These are phyloP conservation scores for Coreoperca whiteheadi DNA, from an alignment of 2,113 vertebrate species.

Conservation along the genomic window DNA sequence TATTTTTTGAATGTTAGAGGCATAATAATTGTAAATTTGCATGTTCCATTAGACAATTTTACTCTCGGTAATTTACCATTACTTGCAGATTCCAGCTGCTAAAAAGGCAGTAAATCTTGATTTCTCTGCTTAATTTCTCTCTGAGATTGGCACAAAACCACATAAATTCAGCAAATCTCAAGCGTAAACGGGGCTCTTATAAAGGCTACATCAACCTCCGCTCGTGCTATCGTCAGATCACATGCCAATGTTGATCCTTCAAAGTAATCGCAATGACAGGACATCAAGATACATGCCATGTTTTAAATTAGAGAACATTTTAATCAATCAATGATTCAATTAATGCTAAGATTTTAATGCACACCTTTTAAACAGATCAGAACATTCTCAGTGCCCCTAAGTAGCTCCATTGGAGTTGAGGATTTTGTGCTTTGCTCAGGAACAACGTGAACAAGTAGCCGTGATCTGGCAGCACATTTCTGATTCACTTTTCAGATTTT, in stretches of 20 bases:
- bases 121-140: slow-evolving; percentile 37
- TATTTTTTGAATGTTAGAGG: background rate
- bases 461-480: slow-evolving; percentile 11
- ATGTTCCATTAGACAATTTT: slow-evolving; percentile 28
- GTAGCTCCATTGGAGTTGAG: background rate
- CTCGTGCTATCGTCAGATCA: background rate
- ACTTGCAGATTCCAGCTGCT: slow-evolving; percentile 28
- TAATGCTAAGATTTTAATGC: background rate
- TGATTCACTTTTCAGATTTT: slow-evolving; percentile 34
- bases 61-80: slow-evolving; percentile 23
- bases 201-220: slow-evolving; percentile 3
- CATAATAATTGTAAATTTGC: slow-evolving; percentile 11
- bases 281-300: background rate
- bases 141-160: slow-evolving; percentile 30
- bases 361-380: background rate
- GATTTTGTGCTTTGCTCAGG: background rate
- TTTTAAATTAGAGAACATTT: background rate
- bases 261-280: too few species aligned
- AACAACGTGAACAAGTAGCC: slow-evolving; percentile 8
- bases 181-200: background rate
- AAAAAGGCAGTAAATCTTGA: slow-evolving; percentile 46
- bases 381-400: background rate
- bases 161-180: slow-evolving; percentile 7
- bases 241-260: too few species aligned
- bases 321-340: background rate